Conservation (phyloP, 2,797 vertebrate genomes). For the Crax fasciolata region DNA sequence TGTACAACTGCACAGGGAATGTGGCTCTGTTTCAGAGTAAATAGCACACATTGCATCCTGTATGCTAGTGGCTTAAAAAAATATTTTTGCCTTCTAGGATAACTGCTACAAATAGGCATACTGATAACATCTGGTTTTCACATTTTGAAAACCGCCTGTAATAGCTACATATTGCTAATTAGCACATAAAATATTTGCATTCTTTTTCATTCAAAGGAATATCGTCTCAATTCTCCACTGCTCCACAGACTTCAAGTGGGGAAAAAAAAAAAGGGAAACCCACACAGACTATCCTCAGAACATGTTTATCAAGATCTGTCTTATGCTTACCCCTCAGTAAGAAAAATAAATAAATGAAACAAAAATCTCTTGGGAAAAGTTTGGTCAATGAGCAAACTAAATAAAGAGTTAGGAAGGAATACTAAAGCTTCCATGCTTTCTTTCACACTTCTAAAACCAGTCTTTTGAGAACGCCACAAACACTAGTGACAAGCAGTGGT, state of each 20-base stretch:
- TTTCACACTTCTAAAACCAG: not conserved
- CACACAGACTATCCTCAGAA: not conserved
- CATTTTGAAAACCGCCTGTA: not conserved
- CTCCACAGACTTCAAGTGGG: not conserved
- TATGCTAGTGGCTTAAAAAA: not conserved
- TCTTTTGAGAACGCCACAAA: not conserved
- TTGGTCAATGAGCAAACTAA: not conserved
- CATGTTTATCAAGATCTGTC: not conserved
- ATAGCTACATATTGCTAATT: not conserved
- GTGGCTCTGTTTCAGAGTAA: not conserved
- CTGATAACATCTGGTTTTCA: not conserved
- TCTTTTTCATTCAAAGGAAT: not conserved
- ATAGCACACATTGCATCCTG: not conserved
- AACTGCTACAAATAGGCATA: not conserved
- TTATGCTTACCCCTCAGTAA: not conserved
- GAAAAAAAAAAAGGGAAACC: not conserved
- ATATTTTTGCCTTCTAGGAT: not conserved
- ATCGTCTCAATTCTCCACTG: not conserved
- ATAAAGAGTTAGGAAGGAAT: not conserved
- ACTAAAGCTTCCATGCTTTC: not conserved
- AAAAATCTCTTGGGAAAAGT: not conserved
- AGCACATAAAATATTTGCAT: not conserved
- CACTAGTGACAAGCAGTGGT: not conserved
- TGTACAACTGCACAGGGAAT: not conserved
- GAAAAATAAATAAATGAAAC: not conserved